A percentile compares a stretch with the other conserved stretches of the same genome.
Conservation (phyloP, 2,797 vertebrate genomes). For the Sebastolobus alascanus region DNA sequence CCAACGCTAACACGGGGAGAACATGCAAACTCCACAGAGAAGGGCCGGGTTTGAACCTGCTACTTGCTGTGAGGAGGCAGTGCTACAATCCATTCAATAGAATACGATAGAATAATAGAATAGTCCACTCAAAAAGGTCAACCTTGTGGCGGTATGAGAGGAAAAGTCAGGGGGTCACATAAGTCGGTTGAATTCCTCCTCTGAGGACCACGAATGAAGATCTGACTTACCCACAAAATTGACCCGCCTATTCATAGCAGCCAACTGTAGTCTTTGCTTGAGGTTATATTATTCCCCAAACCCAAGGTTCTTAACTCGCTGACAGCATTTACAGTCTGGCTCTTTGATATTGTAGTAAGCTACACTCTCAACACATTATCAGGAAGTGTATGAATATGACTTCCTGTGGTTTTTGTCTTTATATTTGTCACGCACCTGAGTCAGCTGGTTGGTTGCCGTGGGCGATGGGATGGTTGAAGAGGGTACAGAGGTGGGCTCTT, state of each 20-base stretch:
- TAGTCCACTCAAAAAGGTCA: too few relatives aligned
- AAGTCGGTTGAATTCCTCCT: background rate
- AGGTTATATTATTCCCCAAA: background rate
- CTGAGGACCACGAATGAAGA: background rate
- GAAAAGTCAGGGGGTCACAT: background rate
- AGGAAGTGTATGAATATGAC: background rate
- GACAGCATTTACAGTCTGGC: background rate
- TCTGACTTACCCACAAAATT: too few relatives aligned
- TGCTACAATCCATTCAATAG: too few relatives aligned
- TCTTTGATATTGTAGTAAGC: background rate
- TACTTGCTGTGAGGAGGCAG: too few relatives aligned
- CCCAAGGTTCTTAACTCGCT: background rate
- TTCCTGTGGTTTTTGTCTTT: background rate
- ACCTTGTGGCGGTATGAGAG: too few relatives aligned
- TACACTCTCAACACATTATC: background rate
- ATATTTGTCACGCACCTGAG: slow-evolving; percentile 15
- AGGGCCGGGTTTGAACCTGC: too few relatives aligned
- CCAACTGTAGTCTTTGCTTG: background rate
- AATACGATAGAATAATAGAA: too few relatives aligned
- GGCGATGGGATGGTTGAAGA: background rate
- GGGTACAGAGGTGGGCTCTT: background rate
- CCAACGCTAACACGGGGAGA: too few relatives aligned
- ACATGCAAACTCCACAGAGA: too few relatives aligned
- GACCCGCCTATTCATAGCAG: background rate
- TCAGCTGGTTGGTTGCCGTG: slow-evolving; percentile 14